These are phyloP conservation scores for Gastrophysa polygoni DNA, from an alignment of 2,888 invertebrate species.

Conservation along the genomic window DNA sequence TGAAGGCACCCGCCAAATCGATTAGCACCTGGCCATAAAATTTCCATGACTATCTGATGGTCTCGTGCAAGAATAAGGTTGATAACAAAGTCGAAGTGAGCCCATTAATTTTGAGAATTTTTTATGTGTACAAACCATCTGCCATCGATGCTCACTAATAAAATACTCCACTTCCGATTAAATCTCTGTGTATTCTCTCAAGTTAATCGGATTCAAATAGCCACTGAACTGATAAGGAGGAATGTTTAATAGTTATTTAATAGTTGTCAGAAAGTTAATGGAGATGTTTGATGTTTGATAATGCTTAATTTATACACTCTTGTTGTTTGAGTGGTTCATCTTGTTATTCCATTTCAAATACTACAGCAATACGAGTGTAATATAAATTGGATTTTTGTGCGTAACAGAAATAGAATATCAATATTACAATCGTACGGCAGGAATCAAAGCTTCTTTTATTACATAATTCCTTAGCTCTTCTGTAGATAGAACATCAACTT, in stretches of 20 bases:
- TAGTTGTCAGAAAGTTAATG: slow-evolving; percentile 2
- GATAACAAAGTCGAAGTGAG: background rate
- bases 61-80: slow-evolving; percentile 16
- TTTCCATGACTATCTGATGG: slow-evolving; percentile 20
- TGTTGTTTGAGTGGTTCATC: too few relatives aligned
- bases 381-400: too few relatives aligned
- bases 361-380: too few relatives aligned
- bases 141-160: slow-evolving; percentile 3
- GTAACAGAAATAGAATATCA: too few relatives aligned
- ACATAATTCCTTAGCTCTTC: too few relatives aligned
- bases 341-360: too few relatives aligned
- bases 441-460: too few relatives aligned
- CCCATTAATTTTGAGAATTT: slow-evolving; percentile 10
- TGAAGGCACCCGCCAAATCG: background rate
- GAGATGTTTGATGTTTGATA: background rate
- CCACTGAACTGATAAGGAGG: background rate
- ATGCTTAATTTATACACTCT: too few relatives aligned
- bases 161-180: slow-evolving; percentile 4
- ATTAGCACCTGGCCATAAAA: slow-evolving; percentile 33
- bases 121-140: slow-evolving; percentile 8
- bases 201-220: background rate
- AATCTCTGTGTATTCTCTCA: background rate
- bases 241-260: slow-evolving; percentile 1
- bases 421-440: too few relatives aligned
- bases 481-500: too few relatives aligned